Base-by-base conservation (phyloP, 2,113 vertebrate species). In the Hyaena hyaena region DNA sequence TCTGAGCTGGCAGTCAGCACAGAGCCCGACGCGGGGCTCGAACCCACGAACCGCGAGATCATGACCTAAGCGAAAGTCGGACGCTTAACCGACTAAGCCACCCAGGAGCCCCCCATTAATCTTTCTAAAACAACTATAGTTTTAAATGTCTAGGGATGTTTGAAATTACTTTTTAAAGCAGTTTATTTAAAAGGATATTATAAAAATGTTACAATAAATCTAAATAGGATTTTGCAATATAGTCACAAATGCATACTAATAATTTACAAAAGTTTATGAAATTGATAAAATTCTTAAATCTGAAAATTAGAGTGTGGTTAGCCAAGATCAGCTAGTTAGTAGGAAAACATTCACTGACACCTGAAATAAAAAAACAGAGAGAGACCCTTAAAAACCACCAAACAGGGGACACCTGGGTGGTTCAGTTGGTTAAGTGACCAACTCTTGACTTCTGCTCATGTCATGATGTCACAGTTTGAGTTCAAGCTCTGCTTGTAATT, bases 71-170 rank as follows among this genome's bases (percentile, higher is more conserved):
- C 39, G 39, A 39, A 39, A 39, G 39, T 39, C 39, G 4, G 39
- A 39, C 39, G 39, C 39, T 39, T 39, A 39, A 39, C 39, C 39
- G 39, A 39, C 39, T 39, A 39, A 39, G 39, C 39, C 39, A 39
- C 39, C 39, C 39, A 39, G 39, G 39, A 2, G 39, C 39, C 39
- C 3, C 39, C 88, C 19, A 74, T 93, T 87, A 48, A 77, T 90
- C 68, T 65, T 89, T n/a, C 21, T 58, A n/a, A 81, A 95, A 66
- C 77, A 66, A 45, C 15, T 90, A 66, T 79, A 45, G 33, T 86
- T 89, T 88, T 91, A 61, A 95, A 96, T 74, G 2, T 90, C 31
- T 80, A n/a, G 35, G 4, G 24, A 28, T 90, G 90, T 90, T 96
- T 58, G 4, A 71, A 74, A 88, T 93, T 53, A 74, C 61, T 79